These are phyloP conservation scores for Yponomeuta malinellus DNA, from an alignment of 2,888 invertebrate species.

Conservation along the genomic window DNA sequence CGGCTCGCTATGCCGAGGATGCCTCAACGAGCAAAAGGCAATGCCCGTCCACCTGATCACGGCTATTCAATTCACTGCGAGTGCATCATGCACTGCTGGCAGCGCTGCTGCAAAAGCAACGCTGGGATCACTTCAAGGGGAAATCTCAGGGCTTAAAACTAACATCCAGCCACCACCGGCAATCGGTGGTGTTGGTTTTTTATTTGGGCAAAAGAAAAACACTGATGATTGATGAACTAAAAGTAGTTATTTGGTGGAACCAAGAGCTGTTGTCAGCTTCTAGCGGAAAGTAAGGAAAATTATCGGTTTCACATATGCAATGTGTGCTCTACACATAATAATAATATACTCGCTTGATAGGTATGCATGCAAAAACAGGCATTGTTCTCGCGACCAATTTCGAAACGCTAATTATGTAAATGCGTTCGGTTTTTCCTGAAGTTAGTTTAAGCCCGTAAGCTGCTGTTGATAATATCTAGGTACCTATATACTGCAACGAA, in stretches of 20 bases:
- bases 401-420: constrained; percentile 21
- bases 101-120: too few relatives aligned
- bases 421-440: constrained; percentile 21
- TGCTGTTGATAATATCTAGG: neutral
- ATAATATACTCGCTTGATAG: constrained; percentile 14
- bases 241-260: neutral
- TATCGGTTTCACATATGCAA: neutral
- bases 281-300: neutral
- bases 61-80: too few relatives aligned
- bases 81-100: too few relatives aligned
- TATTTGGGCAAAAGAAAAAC: too few relatives aligned
- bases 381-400: constrained; percentile 17
- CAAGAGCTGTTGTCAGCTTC: neutral
- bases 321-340: neutral
- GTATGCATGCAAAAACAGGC: constrained; percentile 9
- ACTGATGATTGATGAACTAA: too few relatives aligned
- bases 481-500: neutral
- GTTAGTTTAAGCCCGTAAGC: neutral
- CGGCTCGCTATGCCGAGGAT: too few relatives aligned
- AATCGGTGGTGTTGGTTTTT: too few relatives aligned
- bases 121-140: too few relatives aligned
- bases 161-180: too few relatives aligned
- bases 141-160: too few relatives aligned
- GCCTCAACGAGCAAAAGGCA: too few relatives aligned
- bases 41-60: too few relatives aligned